Evolutionary conservation across 1,140 invertebrate species (phyloP), one percentile per base, ranked within the genome.

Genomic region (Cephus cinctus): DNA sequence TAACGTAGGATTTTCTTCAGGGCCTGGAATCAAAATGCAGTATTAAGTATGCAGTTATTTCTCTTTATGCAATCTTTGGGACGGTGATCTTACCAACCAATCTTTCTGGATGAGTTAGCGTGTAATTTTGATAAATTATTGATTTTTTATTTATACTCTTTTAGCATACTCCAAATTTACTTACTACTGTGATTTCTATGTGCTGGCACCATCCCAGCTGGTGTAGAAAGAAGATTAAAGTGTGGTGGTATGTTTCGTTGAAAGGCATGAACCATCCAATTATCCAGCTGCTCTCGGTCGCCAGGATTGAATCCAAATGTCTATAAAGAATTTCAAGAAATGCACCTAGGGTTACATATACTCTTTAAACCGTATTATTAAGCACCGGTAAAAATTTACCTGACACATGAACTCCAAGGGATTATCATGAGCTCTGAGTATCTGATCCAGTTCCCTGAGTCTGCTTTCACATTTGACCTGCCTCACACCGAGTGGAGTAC

Each of bases 371-470:
- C 6, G 11, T 9, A 47, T n/a, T 36, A 12, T 4, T 31, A 11
- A 38, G 22, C 36, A 46, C 9, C 4, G n/a, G 23, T 35, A 2
- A 43, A n/a, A 23, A 12, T 47, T 62, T 78, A 89, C 87, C 80
- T 90, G 89, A 56, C 90, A 91, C 84, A 93, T 89, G 61, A 92
- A 92, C 63, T 90, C 86, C 22, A 92, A 71, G 0, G 90, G 90
- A 71, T 89, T 89, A 54, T 90, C 87, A 27, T 84, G 82, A 1
- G 84, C 82, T 30, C 87, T 72, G 22, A 93, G 76, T 47, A 94
- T 80, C 59, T 90, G 87, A 66, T 92, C 90, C 46, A 93, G 71
- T 69, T 92, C 90, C 19, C 88, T 76, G 18, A 92, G 75, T 44
- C 87, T 80, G 60, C 89, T 91, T 71, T 92, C 89, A 68, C 89